Evolutionary conservation across 2,888 invertebrate species (phyloP).

Genomic region (Tetragonisca angustula): DNA sequence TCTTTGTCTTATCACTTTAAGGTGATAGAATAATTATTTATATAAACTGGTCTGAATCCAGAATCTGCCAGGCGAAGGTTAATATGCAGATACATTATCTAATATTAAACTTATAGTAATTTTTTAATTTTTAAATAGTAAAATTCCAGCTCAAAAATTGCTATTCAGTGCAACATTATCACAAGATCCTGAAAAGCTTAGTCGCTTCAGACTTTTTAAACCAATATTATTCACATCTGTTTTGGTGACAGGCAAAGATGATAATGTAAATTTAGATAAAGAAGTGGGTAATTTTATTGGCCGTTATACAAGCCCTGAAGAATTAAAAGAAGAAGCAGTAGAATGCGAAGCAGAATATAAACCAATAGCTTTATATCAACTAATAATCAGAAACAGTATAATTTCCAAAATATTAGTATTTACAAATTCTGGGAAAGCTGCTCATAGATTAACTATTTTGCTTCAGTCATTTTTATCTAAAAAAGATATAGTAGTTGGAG

Average conservation of each 20-base stretch:
- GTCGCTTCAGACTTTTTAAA: constrained; percentile 94
- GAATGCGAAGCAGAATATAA: constrained; percentile 89
- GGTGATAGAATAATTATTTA: too few species aligned
- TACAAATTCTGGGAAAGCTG: constrained; percentile 92
- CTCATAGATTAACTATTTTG: constrained; percentile 90
- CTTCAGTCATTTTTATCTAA: constrained; percentile 86
- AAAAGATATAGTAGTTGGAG: constrained; percentile 86
- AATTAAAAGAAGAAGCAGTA: constrained; percentile 89
- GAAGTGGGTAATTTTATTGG: constrained; percentile 87
- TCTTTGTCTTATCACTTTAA: too few species aligned
- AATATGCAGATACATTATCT: not conserved
- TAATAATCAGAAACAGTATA: constrained; percentile 85
- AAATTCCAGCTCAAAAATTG: constrained; percentile 92
- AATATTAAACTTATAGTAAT: not conserved
- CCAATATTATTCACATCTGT: constrained; percentile 95
- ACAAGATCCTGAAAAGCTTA: constrained; percentile 97
- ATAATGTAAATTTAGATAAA: constrained; percentile 77
- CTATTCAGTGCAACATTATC: constrained; percentile 99
- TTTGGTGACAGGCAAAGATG: constrained; percentile 80
- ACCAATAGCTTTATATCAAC: constrained; percentile 91
- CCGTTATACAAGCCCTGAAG: constrained; percentile 93
- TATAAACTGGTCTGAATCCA: too few species aligned
- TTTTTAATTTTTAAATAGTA: constrained; percentile 70
- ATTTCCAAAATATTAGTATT: constrained; percentile 95
- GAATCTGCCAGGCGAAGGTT: too few species aligned